Evolutionary conservation across 2,888 invertebrate species (phyloP), one percentile per base, ranked within the genome.

Genomic region (Bembecia ichneumoniformis): DNA sequence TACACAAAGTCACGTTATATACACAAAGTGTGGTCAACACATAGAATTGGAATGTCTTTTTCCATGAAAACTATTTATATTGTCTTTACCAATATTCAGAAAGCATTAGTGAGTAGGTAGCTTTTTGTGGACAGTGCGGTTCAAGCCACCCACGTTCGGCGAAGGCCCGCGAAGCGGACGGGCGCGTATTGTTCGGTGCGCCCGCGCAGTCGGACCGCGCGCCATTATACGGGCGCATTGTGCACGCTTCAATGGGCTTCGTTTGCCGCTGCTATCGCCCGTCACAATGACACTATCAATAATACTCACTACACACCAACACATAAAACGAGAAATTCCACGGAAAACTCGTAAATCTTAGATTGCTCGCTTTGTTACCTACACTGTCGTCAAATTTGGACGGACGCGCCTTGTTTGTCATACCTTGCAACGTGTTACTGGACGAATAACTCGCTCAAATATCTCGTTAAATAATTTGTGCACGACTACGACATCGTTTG

Each of bases 201-300:
- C 77, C 66, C 64, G 69, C 59, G 70, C 74, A 76, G 75, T 66
- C 64, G 69, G 71, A 71, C 74, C 66, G 78, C 68, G 64, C 58
- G 52, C 54, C 70, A 80, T 77, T 81, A 86, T 87, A 74, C 83
- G 86, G 86, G 86, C 77, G 74, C 77, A 86, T 86, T 87, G 86
- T 86, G 69, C 70, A 71, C 73, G 76, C 77, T 77, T 82, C 83
- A 86, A 86, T 86, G 77, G 78, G 64, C 69, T 77, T 80, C 82
- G 74, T 78, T 78, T 74, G 77, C 80, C 74, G 74, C 72, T 69
- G 69, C 77, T 76, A 78, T 81, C 72, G 74, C 59, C 64, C 70
- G 62, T 76, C 71, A 84, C 84, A 84, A 86, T 82, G 79, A 80
- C 82, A 84, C 77, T 77, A 77, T 77, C 80, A 82, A 81, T 83